These are phyloP conservation scores for Amiota communis DNA, from an alignment of 2,888 invertebrate genomes.

Conservation along the genomic window DNA sequence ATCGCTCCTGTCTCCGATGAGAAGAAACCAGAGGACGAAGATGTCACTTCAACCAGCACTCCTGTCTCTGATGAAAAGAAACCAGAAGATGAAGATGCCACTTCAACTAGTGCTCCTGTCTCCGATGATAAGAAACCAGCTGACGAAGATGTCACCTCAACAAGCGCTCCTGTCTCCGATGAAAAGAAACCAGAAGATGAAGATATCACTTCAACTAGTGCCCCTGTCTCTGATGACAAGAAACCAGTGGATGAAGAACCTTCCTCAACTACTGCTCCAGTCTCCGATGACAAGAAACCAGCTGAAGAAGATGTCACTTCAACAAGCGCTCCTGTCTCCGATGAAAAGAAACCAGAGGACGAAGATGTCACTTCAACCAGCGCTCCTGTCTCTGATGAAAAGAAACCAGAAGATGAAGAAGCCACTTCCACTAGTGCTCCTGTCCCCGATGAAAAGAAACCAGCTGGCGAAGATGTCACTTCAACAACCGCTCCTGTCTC, in stretches of 20 bases:
- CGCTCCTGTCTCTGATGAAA: constrained; percentile 37
- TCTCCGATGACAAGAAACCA: constrained; percentile 6
- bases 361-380: constrained; percentile 30
- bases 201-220: neutral
- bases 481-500: neutral
- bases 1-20: constrained; percentile 7
- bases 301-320: neutral
- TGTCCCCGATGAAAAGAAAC: constrained; percentile 22
- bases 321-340: constrained; percentile 31
- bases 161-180: neutral
- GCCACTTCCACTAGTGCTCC: constrained; percentile 28
- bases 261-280: neutral
- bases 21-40: neutral
- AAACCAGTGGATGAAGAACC: neutral
- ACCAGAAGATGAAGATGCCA: too few relatives aligned
- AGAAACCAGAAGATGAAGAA: constrained; percentile 28
- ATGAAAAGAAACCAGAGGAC: constrained; percentile 38
- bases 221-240: constrained; percentile 4
- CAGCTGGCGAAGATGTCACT: constrained; percentile 29
- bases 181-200: constrained; percentile 22
- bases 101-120: constrained; percentile 27
- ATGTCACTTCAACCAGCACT: neutral
- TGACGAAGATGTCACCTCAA: too few relatives aligned
- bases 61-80: too few relatives aligned
- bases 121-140: constrained; percentile 36